Evolutionary conservation across 2,797 vertebrate species (phyloP), one percentile per base, ranked within the genome.

Genomic region (Loriculus beryllinus): DNA sequence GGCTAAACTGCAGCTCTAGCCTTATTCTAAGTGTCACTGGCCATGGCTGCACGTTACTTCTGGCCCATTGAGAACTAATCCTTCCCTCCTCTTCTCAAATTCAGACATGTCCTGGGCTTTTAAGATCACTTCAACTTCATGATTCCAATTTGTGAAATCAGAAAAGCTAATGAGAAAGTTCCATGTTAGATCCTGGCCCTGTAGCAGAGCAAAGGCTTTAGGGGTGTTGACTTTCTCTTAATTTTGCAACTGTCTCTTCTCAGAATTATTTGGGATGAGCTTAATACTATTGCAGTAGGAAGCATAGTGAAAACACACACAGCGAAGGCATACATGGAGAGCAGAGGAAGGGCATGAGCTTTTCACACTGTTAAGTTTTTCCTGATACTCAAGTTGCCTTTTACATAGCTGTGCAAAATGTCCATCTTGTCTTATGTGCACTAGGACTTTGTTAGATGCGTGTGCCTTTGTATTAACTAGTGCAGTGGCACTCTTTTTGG

Each of bases 1-100:
- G 71, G 71, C 87, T 81, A 28, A 83, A 79, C 57, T 17, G 54
- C 51, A 71, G 75, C 35, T 79, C n/a, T 21, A 60, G 89, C 89
- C 94, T 96, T 96, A 93, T 93, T 95, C 90, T 82, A 47, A 42
- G 69, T 91, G 96, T 96, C 96, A 93, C 85, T 18, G 52, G 70
- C 74, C 52, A 56, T 29, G 59, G 63, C 67, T 68, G 15, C 62
- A 45, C 72, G 52, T 91, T 76, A 63, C 59, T 91, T 89, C 87
- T 64, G 54, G 75, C 51, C 45, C 67, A 57, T 59, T 29, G 63
- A 82, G 86, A 77, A 47, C 70, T 90, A 74, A 84, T 88, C 91
- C 56, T 68, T 83, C 59, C 42, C 33, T 49, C 48, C 81, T 87
- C 12, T 80, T 85, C 52, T 82, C 67, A 43, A 37, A 39, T 70